phyloP scores from a whole-genome alignment of 2,113 vertebrate genomes.

The Puffinus mauretanicus region DNA sequence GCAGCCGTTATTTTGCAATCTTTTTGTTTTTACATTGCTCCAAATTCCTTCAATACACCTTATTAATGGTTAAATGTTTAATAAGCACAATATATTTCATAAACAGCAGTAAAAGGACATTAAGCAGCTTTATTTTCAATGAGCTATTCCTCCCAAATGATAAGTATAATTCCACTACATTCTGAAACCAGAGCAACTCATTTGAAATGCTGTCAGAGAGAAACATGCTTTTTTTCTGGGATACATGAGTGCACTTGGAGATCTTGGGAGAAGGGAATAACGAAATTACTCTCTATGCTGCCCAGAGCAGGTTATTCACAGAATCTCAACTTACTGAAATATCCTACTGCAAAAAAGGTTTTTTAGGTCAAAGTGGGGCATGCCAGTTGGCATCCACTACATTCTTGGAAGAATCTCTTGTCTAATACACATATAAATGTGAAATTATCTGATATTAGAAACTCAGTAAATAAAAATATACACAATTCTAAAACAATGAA shows the following conservation, averaged over 20 bases:
- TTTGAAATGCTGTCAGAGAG: background rate
- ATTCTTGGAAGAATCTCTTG: background rate
- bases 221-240: background rate
- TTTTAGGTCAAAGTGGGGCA: background rate
- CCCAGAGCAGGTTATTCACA: background rate
- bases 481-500: background rate
- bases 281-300: background rate
- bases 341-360: fast-evolving
- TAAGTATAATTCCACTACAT: background rate
- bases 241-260: background rate
- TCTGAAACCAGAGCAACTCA: background rate
- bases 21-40: background rate
- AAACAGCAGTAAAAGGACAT: background rate
- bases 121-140: background rate
- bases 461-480: background rate
- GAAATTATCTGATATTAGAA: background rate
- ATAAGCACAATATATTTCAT: background rate
- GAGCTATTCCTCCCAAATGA: background rate
- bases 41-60: background rate
- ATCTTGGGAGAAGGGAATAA: background rate
- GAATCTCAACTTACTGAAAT: background rate
- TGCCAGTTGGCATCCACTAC: background rate
- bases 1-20: background rate
- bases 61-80: background rate
- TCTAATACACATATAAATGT: background rate